Base-by-base conservation (phyloP, 2,888 invertebrate genomes). In the Linyphia triangularis region DNA sequence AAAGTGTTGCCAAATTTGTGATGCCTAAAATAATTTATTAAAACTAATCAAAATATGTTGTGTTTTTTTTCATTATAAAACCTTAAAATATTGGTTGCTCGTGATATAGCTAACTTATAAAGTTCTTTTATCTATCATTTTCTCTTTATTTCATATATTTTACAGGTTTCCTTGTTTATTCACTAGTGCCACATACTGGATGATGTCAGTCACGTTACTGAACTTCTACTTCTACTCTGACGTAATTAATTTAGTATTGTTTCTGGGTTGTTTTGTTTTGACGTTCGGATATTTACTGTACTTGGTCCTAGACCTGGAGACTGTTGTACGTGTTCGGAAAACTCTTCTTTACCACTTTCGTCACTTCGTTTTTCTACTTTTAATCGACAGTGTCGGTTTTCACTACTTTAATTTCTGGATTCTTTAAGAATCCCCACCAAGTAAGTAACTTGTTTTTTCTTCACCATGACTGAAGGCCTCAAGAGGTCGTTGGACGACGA, bases 191-290 rank as follows among this genome's bases (percentile, higher is more conserved):
- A 40, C 1, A 51, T 13, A 51, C 5, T 51, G 16, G 13, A 13
- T 5, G n/a, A 24, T 63, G 24, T 63, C 16, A 5, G 5, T n/a
- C 0, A 4, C 26, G 10, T 16, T 24, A 7, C 7, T 33, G 19
- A n/a, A 75, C 75, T 75, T 10, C 59, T 59, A 75, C 75, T 75
- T 75, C 33, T 22, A 75, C 30, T 61, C 24, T 22, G n/a, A 33
- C 33, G 22, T 75, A 37, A 63, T 73, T 73, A 57, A 73, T 73
- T 30, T 73, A n/a, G n/a, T n/a, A 7, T 59, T 75, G 59, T 59
- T 73, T 59, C 75, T 77, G 61, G 37, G 10, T 43, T 40, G 43
- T 67, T 67, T 67, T 67, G 67, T 67, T 67, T 67, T 67, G 67
- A 67, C 33, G 67, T 22, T 13, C 5, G 5, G 51, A 51, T 51